phyloP scores from a whole-genome alignment of 1,140 invertebrate species.

The Nasonia giraulti region DNA sequence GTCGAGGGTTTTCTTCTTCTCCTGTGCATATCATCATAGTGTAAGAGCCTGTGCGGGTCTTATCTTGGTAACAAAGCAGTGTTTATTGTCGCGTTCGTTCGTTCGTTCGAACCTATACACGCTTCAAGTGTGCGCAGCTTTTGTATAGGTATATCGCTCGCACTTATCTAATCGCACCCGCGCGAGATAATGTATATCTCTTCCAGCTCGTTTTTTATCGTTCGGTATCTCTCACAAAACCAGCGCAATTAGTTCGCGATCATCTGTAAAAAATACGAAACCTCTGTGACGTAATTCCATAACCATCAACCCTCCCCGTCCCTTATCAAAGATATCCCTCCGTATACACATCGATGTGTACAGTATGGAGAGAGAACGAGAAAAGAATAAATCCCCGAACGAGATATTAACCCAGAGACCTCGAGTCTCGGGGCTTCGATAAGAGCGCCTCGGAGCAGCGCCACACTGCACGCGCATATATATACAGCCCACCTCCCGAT shows the following conservation, averaged over 20 bases:
- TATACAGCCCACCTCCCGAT: background rate
- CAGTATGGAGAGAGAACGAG: background rate
- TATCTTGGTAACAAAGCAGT: background rate
- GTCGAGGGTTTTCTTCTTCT: background rate
- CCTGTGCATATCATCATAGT: background rate
- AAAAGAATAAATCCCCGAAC: background rate
- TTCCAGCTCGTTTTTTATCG: no score
- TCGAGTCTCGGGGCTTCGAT: background rate
- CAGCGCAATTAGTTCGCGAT: no score
- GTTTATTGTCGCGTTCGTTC: background rate
- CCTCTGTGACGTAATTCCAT: no score
- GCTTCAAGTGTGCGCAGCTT: no score
- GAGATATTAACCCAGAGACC: background rate
- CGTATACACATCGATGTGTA: no score
- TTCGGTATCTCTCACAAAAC: no score
- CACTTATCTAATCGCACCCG: background rate
- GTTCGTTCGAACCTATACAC: no score
- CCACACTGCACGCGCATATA: background rate
- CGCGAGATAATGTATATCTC: background rate
- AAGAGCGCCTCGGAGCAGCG: background rate
- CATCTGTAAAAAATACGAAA: no score
- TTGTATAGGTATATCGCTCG: no score
- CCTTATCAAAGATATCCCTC: no score
- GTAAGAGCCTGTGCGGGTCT: no score
- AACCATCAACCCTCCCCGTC: no score